These are phyloP conservation scores for Passer domesticus DNA, from an alignment of 2,113 vertebrate genomes.

Conservation along the genomic window DNA sequence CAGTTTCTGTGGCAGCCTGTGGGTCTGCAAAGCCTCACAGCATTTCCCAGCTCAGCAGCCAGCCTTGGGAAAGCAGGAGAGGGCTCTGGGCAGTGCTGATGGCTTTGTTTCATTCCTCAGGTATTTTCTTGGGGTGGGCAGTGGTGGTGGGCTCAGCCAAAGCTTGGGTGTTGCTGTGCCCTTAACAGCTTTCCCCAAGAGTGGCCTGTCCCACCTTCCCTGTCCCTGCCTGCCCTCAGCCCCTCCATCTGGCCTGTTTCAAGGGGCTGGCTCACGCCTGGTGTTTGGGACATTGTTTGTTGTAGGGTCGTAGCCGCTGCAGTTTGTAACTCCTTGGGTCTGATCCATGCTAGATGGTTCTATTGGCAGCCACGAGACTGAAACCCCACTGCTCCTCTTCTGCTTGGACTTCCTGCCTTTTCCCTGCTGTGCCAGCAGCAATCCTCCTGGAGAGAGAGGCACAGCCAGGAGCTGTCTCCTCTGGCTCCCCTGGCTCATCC, in stretches of 20 bases:
- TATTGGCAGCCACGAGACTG: background rate
- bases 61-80: background rate
- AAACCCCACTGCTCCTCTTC: conserved; percentile 13
- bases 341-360: conserved; percentile 17
- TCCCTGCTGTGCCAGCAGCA: conserved; percentile 3
- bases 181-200: background rate
- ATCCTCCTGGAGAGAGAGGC: background rate
- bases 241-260: background rate
- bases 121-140: background rate
- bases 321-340: background rate
- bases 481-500: background rate
- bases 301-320: no score
- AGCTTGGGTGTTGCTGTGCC: background rate
- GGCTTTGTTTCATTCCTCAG: background rate
- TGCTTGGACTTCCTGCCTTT: conserved; percentile 25
- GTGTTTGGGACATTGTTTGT: background rate
- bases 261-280: background rate
- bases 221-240: background rate
- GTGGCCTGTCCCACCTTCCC: background rate
- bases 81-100: background rate
- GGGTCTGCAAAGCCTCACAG: background rate
- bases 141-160: background rate
- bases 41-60: fast-evolving
- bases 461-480: background rate
- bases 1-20: background rate